Base-by-base conservation (phyloP, 2,113 vertebrate species). In the Sphyrna mokarran region DNA sequence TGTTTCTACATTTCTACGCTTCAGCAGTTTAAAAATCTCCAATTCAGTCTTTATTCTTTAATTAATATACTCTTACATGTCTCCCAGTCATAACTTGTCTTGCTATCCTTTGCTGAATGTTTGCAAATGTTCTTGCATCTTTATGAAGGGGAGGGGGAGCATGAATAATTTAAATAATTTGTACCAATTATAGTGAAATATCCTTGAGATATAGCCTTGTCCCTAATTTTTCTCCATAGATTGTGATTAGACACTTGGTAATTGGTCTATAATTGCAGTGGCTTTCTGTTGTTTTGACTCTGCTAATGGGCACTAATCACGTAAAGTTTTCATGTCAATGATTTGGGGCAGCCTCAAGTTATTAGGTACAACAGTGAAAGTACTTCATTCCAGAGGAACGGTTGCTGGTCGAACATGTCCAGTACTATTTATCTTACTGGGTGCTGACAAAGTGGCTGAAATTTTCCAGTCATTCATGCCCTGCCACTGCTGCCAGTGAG, bases 291-390 rank as follows among this genome's bases (percentile, higher is more conserved):
- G 43, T 29, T 89, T 89, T 89, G 10, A 95, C 68, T 48, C 69
- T 72, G 68, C 20, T 40, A 95, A 95, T 72, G 33, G 93, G 48
- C 61, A 66, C 66, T 58, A 89, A 94, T 94, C 61, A 94, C 23
- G 48, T 72, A 70, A 43, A 43, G 18, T 68, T n/a, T 23, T 29
- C 66, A 43, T 95, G 37, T 43, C n/a, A 70, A 7, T 95, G 37
- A 70, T 48, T 40, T 69, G 37, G 93, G 48, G 29, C 40, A 70
- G 93, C 14, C 40, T 85, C 14, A 14, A 58, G 48, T 89, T 72
- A 40, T 13, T 72, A 8, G 66, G 26, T 40, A 43, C 43, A 33
- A 48, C 61, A 93, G 18, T 83, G 22, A 23, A 7, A 14, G 37
- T 29, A 22, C 9, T 70, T 48, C 18, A 72, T 26, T 66, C 61